These are phyloP conservation scores for Fopius arisanus DNA, from an alignment of 1,140 invertebrate species.

Conservation along the genomic window DNA sequence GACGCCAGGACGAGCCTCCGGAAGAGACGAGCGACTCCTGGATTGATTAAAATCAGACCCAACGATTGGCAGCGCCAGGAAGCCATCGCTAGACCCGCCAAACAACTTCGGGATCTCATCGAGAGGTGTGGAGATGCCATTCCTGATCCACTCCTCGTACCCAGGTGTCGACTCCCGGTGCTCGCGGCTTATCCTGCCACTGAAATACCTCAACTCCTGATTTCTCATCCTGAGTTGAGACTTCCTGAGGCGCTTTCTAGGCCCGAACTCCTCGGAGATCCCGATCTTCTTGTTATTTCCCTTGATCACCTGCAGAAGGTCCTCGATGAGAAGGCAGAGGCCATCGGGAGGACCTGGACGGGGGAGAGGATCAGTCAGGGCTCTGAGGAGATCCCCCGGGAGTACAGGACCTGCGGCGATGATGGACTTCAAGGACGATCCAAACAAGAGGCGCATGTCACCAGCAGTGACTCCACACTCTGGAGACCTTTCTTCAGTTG, in stretches of 20 bases:
- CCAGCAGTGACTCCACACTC: not conserved
- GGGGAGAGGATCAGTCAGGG: not conserved
- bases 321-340: constrained; percentile 44
- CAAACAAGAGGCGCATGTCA: not conserved
- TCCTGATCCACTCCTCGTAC: constrained; percentile 82
- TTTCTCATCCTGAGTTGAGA: constrained; percentile 74
- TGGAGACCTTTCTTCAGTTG: not conserved
- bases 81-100: constrained; percentile 65
- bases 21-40: constrained; percentile 2
- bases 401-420: not conserved
- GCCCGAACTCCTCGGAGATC: constrained; percentile 76
- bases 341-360: not conserved
- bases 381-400: not conserved
- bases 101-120: constrained; percentile 77
- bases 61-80: constrained; percentile 7
- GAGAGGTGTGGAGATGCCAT: constrained; percentile 74
- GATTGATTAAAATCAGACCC: constrained; percentile 20
- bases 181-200: constrained; percentile 76
- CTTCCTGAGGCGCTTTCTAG: constrained; percentile 76
- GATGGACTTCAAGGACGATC: not conserved
- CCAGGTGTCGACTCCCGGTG: constrained; percentile 74
- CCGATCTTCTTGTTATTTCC: constrained; percentile 80
- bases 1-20: constrained; percentile 39
- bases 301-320: constrained; percentile 79
- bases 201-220: constrained; percentile 78